phyloP scores from a whole-genome alignment of 1,140 invertebrate species.

The Lasaia peninsularis region DNA sequence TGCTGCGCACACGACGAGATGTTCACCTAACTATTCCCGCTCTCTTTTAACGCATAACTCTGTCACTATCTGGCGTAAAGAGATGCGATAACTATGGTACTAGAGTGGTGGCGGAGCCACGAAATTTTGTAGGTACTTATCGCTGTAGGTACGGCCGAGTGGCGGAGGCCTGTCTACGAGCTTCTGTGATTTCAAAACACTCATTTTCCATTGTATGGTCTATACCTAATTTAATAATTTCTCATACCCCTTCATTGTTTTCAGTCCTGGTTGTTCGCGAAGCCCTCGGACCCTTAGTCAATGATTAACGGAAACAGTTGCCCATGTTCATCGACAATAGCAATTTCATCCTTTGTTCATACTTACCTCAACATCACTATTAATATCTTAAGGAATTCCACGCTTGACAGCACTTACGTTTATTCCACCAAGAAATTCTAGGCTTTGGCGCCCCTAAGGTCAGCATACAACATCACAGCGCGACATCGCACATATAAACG shows the following conservation, averaged over 20 bases:
- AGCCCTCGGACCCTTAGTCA: background rate
- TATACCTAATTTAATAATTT: background rate
- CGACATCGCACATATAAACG: background rate
- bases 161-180: no score
- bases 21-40: no score
- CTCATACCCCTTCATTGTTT: background rate
- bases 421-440: background rate
- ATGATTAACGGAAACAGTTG: constrained; percentile 3
- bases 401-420: constrained; percentile 6
- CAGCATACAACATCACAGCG: background rate
- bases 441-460: background rate
- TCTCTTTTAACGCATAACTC: no score
- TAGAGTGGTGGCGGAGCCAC: no score
- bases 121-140: no score
- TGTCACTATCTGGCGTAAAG: no score
- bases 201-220: no score
- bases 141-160: no score
- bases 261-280: no score
- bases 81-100: no score
- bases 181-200: no score
- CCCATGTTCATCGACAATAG: constrained; percentile 11
- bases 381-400: constrained; percentile 4
- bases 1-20: no score
- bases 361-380: background rate
- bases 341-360: constrained; percentile 8